These are phyloP conservation scores for Troilus luridus DNA, from an alignment of 2,888 invertebrate species.

Conservation along the genomic window DNA sequence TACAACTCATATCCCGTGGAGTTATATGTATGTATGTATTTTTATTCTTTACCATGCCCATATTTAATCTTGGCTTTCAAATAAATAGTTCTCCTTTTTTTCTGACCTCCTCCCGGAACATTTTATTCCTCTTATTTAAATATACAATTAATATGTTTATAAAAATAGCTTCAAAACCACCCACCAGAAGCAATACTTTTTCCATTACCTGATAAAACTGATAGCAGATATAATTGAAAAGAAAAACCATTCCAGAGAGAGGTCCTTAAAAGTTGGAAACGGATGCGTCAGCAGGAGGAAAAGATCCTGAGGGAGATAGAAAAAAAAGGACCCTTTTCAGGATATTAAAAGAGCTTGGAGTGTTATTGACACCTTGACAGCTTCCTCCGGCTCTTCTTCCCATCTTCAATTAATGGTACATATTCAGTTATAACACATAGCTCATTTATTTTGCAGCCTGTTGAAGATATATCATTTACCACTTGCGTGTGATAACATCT, in stretches of 20 bases:
- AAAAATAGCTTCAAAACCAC: too few species aligned
- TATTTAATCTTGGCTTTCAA: too few species aligned
- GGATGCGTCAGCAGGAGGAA: not conserved
- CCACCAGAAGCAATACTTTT: not conserved
- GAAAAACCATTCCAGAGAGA: constrained; percentile 2
- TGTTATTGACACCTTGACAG: constrained; percentile 24
- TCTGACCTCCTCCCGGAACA: too few species aligned
- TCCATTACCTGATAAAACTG: not conserved
- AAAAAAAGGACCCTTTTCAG: constrained; percentile 30
- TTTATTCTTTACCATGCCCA: too few species aligned
- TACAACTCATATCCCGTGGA: too few species aligned
- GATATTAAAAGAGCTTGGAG: constrained; percentile 21
- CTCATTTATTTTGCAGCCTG: not conserved
- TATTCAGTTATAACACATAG: not conserved
- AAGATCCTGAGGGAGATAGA: not conserved
- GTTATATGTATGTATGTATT: too few species aligned
- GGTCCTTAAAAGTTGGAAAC: not conserved
- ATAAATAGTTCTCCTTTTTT: too few species aligned
- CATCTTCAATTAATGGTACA: not conserved
- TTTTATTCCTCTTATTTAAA: too few species aligned
- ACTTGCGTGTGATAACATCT: not conserved
- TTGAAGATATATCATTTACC: not conserved
- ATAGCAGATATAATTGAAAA: constrained; percentile 13
- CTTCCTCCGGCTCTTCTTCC: not conserved
- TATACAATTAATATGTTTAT: too few species aligned